Evolutionary conservation across 1,140 invertebrate genomes (phyloP).

Genomic region (Drosophila hydei): DNA sequence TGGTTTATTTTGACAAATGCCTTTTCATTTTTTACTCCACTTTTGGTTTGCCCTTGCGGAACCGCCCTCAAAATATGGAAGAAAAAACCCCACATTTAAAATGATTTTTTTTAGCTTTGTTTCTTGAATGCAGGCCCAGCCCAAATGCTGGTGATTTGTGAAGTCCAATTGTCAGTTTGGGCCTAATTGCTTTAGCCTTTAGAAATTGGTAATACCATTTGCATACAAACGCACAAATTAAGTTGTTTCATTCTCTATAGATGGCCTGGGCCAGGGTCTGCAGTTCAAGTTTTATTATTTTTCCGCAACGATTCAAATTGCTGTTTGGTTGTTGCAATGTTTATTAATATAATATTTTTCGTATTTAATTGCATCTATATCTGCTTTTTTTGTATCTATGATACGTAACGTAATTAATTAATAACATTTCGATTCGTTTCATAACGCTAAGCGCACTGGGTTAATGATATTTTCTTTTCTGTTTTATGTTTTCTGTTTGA

Average conservation of each 20-base stretch:
- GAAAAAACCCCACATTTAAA: constrained; percentile 30
- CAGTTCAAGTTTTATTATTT: neutral
- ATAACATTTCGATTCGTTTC: constrained; percentile 43
- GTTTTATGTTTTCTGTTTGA: constrained; percentile 22
- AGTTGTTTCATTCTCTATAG: constrained; percentile 14
- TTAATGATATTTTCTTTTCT: constrained; percentile 17
- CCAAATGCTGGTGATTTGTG: constrained; percentile 47
- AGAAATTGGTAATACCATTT: constrained; percentile 45
- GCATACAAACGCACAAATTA: constrained; percentile 78
- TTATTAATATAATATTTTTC: constrained; percentile 22
- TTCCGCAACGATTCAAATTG: constrained; percentile 4
- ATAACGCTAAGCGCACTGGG: constrained; percentile 39
- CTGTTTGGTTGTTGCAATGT: constrained; percentile 21
- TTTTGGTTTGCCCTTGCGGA: constrained; percentile 52
- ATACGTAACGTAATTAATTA: constrained; percentile 20
- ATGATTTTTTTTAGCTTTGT: constrained; percentile 31
- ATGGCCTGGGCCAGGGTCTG: constrained; percentile 16
- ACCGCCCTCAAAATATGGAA: constrained; percentile 44
- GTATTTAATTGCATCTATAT: constrained; percentile 18
- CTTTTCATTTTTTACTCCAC: constrained; percentile 25
- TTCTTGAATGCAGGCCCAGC: constrained; percentile 41
- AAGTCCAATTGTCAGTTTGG: constrained; percentile 47
- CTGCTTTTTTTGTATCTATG: neutral
- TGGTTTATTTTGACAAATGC: constrained; percentile 42
- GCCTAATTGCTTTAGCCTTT: constrained; percentile 40